Conservation (phyloP, 2,888 invertebrate genomes). For the Molorchus minor region DNA sequence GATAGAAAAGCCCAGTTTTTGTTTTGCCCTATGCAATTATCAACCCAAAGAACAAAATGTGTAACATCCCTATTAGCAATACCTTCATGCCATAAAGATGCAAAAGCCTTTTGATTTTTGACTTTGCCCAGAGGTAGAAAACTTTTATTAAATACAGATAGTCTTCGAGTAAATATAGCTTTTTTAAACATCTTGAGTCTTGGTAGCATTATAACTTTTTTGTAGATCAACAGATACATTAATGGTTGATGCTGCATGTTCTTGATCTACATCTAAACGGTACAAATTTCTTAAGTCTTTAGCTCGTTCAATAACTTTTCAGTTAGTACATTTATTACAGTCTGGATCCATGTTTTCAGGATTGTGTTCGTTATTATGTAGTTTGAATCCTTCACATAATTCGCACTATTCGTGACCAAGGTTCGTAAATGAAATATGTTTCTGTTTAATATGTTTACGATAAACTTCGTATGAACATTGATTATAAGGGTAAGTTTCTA, state of each 20-base stretch:
- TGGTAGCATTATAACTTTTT: neutral
- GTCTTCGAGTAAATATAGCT: too few species aligned
- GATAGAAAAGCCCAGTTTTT: neutral
- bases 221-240: conserved; percentile 2
- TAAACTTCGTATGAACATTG: neutral
- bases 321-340: neutral
- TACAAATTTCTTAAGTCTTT: conserved; percentile 1
- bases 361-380: too few species aligned
- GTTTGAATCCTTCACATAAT: too few species aligned
- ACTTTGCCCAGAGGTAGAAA: too few species aligned
- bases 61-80: neutral
- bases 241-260: neutral
- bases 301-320: neutral
- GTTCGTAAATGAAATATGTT: neutral
- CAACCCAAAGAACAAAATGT: conserved; percentile 6
- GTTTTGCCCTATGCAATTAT: conserved; percentile 2
- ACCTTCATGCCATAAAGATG: too few species aligned
- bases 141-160: too few species aligned
- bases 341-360: too few species aligned
- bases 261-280: conserved; percentile 2
- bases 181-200: neutral
- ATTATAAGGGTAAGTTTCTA: conserved; percentile 5
- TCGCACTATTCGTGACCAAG: too few species aligned
- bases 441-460: neutral
- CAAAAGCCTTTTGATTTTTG: too few species aligned